These are phyloP conservation scores for Phanerotoma sp. DNA, from an alignment of 2,888 invertebrate genomes.

Conservation along the genomic window DNA sequence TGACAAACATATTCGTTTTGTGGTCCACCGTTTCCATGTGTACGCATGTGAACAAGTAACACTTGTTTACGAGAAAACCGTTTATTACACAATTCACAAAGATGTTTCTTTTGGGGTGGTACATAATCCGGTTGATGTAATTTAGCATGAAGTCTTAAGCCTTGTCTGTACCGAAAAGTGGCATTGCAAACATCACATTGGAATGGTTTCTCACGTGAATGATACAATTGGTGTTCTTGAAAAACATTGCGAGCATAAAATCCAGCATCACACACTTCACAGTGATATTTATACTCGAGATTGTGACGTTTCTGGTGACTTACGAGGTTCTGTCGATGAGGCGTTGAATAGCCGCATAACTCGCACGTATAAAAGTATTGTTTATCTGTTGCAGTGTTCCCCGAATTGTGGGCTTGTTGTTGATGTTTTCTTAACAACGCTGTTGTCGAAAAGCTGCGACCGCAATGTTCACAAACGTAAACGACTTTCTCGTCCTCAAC, in stretches of 20 bases:
- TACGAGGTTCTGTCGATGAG: constrained; percentile 43
- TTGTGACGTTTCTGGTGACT: constrained; percentile 48
- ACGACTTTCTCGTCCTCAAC: constrained; percentile 26
- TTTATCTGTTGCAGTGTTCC: too few species aligned
- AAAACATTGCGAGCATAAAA: constrained; percentile 48
- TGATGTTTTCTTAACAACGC: constrained; percentile 32
- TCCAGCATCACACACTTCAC: constrained; percentile 49
- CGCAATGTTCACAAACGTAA: constrained; percentile 45
- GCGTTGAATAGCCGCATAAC: constrained; percentile 46
- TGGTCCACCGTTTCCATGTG: constrained; percentile 47
- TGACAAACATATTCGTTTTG: constrained; percentile 63
- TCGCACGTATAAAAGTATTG: constrained; percentile 46
- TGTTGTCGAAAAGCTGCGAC: constrained; percentile 35
- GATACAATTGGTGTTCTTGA: constrained; percentile 49
- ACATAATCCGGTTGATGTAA: constrained; percentile 55
- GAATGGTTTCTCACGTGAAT: constrained; percentile 50
- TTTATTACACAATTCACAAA: constrained; percentile 55
- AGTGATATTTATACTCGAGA: constrained; percentile 51
- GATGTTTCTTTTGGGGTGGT: constrained; percentile 55
- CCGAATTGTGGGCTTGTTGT: constrained; percentile 35
- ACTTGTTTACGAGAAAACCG: constrained; percentile 55
- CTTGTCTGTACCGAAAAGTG: constrained; percentile 54
- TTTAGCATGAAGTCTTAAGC: constrained; percentile 52
- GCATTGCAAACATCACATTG: constrained; percentile 54
- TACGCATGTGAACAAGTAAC: constrained; percentile 54